Evolutionary conservation across 2,797 vertebrate species (phyloP).

Genomic region (Megalops cyprinoides): DNA sequence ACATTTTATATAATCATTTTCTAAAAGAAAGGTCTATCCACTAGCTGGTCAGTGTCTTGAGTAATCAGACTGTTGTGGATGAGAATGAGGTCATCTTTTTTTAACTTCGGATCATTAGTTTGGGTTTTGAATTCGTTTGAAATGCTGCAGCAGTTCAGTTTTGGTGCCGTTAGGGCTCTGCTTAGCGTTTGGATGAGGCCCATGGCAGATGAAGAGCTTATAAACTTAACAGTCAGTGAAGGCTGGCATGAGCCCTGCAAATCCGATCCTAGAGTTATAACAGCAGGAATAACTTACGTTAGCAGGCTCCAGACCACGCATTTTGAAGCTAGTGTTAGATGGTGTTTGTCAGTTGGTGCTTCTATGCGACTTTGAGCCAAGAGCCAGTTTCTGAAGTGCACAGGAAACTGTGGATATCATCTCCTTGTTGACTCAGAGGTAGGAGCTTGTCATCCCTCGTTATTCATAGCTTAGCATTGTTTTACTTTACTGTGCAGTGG

Average conservation of each 20-base stretch:
- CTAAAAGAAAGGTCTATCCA: too few species aligned
- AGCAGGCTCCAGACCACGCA: slow-evolving; percentile 35
- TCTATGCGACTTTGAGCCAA: slow-evolving; percentile 44
- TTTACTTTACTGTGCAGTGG: slow-evolving; percentile 56
- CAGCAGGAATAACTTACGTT: slow-evolving; percentile 50
- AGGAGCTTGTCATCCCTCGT: slow-evolving; percentile 33
- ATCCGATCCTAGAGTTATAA: slow-evolving; percentile 55
- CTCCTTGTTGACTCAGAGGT: slow-evolving; percentile 38
- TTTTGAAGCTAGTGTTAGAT: slow-evolving; percentile 54
- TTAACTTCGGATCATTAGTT: not conserved
- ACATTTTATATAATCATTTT: too few species aligned
- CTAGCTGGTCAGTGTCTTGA: too few species aligned
- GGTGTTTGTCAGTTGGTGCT: slow-evolving; percentile 30
- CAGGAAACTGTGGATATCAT: slow-evolving; percentile 51
- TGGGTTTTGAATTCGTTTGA: not conserved
- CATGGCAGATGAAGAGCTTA: slow-evolving; percentile 55
- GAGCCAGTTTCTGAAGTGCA: slow-evolving; percentile 51
- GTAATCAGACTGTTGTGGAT: too few species aligned
- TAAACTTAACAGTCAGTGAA: slow-evolving; percentile 51
- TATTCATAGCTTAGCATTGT: slow-evolving; percentile 57
- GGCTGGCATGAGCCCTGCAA: slow-evolving; percentile 61
- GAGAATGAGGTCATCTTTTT: not conserved
- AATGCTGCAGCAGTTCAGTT: not conserved
- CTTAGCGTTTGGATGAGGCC: slow-evolving; percentile 63
- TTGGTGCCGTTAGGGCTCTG: slow-evolving; percentile 45